These are phyloP conservation scores for Euphonia xanthogaster DNA, from an alignment of 2,797 vertebrate species.

Conservation along the genomic window DNA sequence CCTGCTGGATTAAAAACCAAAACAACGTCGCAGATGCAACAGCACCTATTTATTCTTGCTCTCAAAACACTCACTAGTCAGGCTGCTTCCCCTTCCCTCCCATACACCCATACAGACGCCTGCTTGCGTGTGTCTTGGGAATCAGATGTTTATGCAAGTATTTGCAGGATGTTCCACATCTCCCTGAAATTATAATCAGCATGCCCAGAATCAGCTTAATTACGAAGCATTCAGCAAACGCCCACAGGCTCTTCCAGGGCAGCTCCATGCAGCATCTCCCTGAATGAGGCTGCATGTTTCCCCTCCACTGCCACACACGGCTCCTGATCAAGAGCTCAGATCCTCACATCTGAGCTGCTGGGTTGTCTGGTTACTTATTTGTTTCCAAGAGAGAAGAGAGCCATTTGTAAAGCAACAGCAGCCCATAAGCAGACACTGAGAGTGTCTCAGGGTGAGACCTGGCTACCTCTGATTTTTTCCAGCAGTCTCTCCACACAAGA, in stretches of 20 bases:
- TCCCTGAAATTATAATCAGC: constrained; percentile 31
- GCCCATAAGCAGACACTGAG: not conserved
- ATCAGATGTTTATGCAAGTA: constrained; percentile 40
- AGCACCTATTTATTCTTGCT: constrained; percentile 11
- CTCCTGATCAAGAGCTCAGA: not conserved
- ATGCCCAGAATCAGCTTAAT: constrained; percentile 43
- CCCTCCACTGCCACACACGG: not conserved
- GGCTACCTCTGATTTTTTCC: not conserved
- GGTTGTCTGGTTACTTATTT: not conserved
- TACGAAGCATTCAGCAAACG: constrained; percentile 26
- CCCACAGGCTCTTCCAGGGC: constrained; percentile 8
- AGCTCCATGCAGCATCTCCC: not conserved
- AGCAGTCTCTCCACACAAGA: not conserved
- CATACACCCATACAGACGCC: fast-evolving
- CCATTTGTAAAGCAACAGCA: not conserved
- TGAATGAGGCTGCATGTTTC: constrained; percentile 32
- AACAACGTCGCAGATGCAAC: not conserved
- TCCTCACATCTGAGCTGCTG: not conserved
- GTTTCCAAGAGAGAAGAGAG: not conserved
- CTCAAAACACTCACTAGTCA: not conserved
- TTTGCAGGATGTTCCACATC: constrained; percentile 35
- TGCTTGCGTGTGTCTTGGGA: not conserved
- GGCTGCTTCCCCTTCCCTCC: not conserved
- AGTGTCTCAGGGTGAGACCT: not conserved
- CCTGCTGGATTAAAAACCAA: not conserved